Base-by-base conservation (phyloP, 2,888 invertebrate species). In the Erynnis tages region DNA sequence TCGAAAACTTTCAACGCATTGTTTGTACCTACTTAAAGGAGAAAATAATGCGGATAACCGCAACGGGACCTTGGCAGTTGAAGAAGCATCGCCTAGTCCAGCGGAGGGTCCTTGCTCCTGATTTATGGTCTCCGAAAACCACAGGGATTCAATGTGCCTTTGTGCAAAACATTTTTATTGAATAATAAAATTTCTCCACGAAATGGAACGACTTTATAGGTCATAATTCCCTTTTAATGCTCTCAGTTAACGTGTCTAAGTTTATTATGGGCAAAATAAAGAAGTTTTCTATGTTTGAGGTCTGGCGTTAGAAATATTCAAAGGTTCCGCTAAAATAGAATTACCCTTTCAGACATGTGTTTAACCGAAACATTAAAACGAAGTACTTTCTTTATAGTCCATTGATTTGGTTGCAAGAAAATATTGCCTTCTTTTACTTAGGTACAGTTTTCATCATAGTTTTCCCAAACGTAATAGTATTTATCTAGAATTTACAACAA, bases 171-270 rank as follows among this genome's bases (percentile, higher is more conserved):
- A 66, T 67, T 82, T 88, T 89, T 89, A 88, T 88, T 87, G 86
- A 82, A 88, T 79, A 86, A 88, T 89, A 88, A 88, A 87, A 84
- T 74, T 78, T 82, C 82, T 79, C 73, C 74, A 73, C 80, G 81
- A 85, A 84, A 86, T 85, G 83, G 71, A 79, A 79, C 69, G 67
- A 73, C 72, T 87, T 88, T 88, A 87, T 85, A 84, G 87, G 77
- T 80, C 81, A 80, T 87, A 82, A 87, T 84, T 83, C 65, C 62
- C 64, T 66, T 76, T 82, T 82, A 79, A 79, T 70, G 72, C 69
- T 67, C 66, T 63, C 66, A 68, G 68, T 55, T 65, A 61, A 59
- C 56, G 56, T 13, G 14, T 27, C 46, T 53, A 55, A 53, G 45
- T 45, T 55, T 38, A 55, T 76, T 76, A 75, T 69, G 67, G 21